Base-by-base conservation (phyloP, 2,113 vertebrate species). In the Salvelinus fontinalis region DNA sequence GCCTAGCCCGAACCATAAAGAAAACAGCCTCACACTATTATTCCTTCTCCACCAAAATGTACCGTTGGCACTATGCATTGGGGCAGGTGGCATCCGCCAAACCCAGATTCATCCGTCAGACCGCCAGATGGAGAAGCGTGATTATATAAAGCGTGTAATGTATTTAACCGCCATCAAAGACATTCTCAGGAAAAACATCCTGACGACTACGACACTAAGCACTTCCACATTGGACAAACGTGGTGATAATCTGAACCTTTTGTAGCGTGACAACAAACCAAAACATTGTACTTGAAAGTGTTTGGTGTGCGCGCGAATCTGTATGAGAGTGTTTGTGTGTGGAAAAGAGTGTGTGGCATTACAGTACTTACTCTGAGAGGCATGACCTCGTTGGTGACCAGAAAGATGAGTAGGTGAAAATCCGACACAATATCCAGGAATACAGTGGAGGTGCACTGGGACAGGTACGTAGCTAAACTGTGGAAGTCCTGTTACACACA, bases 331-430 rank as follows among this genome's bases (percentile, higher is more conserved):
- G 65, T 13, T 13, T 31, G 67, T 67, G 29, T 13, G 4, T 2
- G 4, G 16, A 14, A 13, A 1, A 4, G 29, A 7, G 62, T 20
- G 71, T 48, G 51, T 1, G 95, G 97, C 27, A 64, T 3, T 2
- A 0, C 22, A 29, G 48, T 78, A 89, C 93, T 27, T 86, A 99
- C 98, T 93, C 95, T 93, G 86, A 99, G 94, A 39, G 98, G 96
- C 98, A 99, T 99, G 89, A 99, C 97, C 70, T 99, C 97, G 1
- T 99, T 99, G 76, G 97, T 99, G 88, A 98, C 98, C 81, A 99
- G 94, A 87, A 99, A 99, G 79, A 98, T 93, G 59, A 99, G 96
- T 82, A 99, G 94, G 80, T 99, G 98, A 92, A 99, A 99, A 90
- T 99, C 97, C 0, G 98, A 98, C 84, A 99, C 93, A 70, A 95